phyloP scores from a whole-genome alignment of 2,797 vertebrate genomes.

The Syngnathus rostellatus region DNA sequence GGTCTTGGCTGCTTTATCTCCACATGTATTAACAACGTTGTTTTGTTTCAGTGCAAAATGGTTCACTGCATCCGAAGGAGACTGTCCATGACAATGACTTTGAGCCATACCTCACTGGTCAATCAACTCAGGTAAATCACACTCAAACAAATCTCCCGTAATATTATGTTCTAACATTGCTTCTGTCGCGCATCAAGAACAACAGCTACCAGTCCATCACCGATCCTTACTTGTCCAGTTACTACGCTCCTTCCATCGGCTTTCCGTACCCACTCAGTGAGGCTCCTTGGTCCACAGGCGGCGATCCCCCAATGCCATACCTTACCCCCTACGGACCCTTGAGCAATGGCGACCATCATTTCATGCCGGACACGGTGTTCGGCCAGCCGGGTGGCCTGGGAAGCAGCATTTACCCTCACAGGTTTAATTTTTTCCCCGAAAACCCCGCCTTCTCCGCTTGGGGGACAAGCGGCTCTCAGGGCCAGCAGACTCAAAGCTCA shows the following conservation, averaged over 20 bases:
- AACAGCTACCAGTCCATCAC: slow-evolving; percentile 97
- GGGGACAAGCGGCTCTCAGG: slow-evolving; percentile 90
- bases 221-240: slow-evolving; percentile 92
- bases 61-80: slow-evolving; percentile 94
- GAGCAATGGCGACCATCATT: slow-evolving; percentile 94
- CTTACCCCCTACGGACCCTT: slow-evolving; percentile 91
- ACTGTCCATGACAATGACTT: slow-evolving; percentile 92
- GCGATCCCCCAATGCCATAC: slow-evolving; percentile 92
- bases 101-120: slow-evolving; percentile 90
- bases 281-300: slow-evolving; percentile 93
- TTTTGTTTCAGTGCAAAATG: slow-evolving; percentile 86
- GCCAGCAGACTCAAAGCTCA: slow-evolving; percentile 89
- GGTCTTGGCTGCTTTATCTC: background rate
- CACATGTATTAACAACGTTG: slow-evolving; percentile 17
- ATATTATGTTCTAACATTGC: background rate
- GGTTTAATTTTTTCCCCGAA: slow-evolving; percentile 95
- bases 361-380: slow-evolving; percentile 92
- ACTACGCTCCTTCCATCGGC: slow-evolving; percentile 90
- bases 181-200: slow-evolving; percentile 62
- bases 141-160: background rate
- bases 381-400: slow-evolving; percentile 90
- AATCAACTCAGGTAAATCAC: slow-evolving; percentile 85
- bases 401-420: slow-evolving; percentile 87
- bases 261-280: slow-evolving; percentile 93
- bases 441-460: slow-evolving; percentile 92